These are phyloP conservation scores for Drosophila algonquin DNA, from an alignment of 2,888 invertebrate species.

Conservation along the genomic window DNA sequence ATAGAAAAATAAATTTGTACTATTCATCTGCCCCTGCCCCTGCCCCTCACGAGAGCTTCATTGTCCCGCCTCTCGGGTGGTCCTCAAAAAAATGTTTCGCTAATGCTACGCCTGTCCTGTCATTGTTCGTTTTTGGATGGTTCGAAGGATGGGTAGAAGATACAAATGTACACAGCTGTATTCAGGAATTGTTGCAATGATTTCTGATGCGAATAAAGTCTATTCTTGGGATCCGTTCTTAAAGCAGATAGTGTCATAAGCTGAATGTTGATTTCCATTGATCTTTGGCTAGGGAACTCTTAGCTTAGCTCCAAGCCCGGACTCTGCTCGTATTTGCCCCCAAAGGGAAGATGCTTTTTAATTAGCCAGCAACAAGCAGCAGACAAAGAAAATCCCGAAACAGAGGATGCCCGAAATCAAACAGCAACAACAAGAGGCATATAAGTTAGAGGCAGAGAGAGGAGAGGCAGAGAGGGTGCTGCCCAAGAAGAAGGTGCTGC, in stretches of 20 bases:
- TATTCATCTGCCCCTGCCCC: slow-evolving; percentile 52
- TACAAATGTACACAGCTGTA: background rate
- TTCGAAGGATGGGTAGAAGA: background rate
- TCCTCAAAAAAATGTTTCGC: slow-evolving; percentile 20
- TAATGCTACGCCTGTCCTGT: slow-evolving; percentile 10
- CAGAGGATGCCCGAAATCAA: slow-evolving; percentile 36
- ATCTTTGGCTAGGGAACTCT: background rate
- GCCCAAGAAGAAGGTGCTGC: slow-evolving; percentile 46
- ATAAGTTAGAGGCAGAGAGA: slow-evolving; percentile 40
- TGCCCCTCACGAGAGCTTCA: background rate
- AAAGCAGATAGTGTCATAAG: too few relatives aligned
- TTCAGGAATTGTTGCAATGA: too few relatives aligned
- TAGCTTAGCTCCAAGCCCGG: background rate
- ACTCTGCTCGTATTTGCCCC: background rate
- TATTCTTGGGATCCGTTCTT: too few relatives aligned
- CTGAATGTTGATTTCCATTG: background rate
- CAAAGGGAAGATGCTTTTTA: slow-evolving; percentile 58
- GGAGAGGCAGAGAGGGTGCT: slow-evolving; percentile 26
- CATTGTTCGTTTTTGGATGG: background rate
- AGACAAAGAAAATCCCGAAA: slow-evolving; percentile 53
- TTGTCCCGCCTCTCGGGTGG: slow-evolving; percentile 24
- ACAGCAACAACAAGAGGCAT: slow-evolving; percentile 36
- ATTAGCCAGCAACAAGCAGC: slow-evolving; percentile 64
- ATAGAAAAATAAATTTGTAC: slow-evolving; percentile 51
- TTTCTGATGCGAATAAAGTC: too few relatives aligned